Base-by-base conservation (phyloP, 2,797 vertebrate genomes). In the Strix occidentalis region DNA sequence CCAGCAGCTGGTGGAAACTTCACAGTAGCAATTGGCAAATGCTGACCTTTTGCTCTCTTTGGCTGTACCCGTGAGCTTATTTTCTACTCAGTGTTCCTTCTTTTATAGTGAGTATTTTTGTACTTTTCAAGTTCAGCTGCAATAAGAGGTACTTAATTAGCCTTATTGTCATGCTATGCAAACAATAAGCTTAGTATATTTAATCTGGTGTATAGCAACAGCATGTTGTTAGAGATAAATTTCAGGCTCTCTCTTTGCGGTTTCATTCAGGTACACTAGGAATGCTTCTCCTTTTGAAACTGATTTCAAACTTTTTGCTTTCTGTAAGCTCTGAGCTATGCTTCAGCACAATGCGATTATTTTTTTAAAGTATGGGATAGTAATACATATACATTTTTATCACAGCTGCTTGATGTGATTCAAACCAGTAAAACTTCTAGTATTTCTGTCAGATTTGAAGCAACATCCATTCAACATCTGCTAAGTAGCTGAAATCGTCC, bases 391-490 rank as follows among this genome's bases (percentile, higher is more conserved):
- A 84, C 58, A 76, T 97, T 87, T 96, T 95, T 94, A 90, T 95
- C 87, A 94, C 89, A 96, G 89, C 74, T 96, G 31, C 64, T 89
- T 95, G 63, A 92, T 86, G 74, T 91, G 66, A 97, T 97, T 96
- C 46, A 95, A 97, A 96, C 86, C 43, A 88, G 83, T 93, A 94
- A 90, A 94, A 96, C 94, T 92, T 89, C 54, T 87, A 85, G 72
- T 96, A 92, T 95, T 95, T 53, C 61, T 97, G 56, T 97, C 43
- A 92, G 68, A 92, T 90, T 93, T 64, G n/a, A 96, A 96, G 92
- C 31, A 93, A 51, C 29, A 93, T 88, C 75, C 91, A 72, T 54
- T 65, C 93, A 95, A 95, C 78, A 90, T 96, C 90, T 97, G 92
- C 92, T 95, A 95, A 97, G 92, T 91, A 96, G 91, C 79, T 96